Conservation (phyloP, 1,140 invertebrate genomes). For the Portunus trituberculatus region DNA sequence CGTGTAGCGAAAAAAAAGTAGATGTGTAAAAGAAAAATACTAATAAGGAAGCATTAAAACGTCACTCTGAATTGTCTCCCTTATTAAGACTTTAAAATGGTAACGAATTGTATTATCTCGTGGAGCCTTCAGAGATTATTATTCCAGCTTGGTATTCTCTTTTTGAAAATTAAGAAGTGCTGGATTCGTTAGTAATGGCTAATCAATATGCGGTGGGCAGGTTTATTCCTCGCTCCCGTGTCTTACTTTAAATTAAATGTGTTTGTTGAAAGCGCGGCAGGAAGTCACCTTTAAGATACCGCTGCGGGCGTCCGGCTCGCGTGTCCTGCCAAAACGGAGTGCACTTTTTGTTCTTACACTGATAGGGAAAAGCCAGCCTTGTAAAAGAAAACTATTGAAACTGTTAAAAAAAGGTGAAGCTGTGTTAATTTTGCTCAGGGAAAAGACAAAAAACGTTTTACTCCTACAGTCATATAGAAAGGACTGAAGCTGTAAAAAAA, state of each 20-base stretch:
- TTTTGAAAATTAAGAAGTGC: background rate
- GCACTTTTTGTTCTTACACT: no score
- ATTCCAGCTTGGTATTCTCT: background rate
- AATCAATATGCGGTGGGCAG: background rate
- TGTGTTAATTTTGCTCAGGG: no score
- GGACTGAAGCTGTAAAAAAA: no score
- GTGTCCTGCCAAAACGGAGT: no score
- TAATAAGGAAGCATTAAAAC: background rate
- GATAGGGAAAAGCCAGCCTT: no score
- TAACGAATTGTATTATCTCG: background rate
- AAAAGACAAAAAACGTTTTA: no score
- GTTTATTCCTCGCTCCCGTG: background rate
- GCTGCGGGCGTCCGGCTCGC: background rate
- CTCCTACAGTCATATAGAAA: no score
- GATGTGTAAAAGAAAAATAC: background rate
- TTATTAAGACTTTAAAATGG: background rate
- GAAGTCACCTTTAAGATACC: background rate
- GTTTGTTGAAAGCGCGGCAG: background rate
- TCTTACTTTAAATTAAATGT: background rate
- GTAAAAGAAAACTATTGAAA: no score
- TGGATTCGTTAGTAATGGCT: background rate
- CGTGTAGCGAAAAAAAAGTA: no score
- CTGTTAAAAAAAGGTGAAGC: no score
- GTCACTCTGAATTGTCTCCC: background rate
- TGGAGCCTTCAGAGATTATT: background rate